These are phyloP conservation scores for Syngnathus acus DNA, from an alignment of 2,797 vertebrate genomes.

Conservation along the genomic window DNA sequence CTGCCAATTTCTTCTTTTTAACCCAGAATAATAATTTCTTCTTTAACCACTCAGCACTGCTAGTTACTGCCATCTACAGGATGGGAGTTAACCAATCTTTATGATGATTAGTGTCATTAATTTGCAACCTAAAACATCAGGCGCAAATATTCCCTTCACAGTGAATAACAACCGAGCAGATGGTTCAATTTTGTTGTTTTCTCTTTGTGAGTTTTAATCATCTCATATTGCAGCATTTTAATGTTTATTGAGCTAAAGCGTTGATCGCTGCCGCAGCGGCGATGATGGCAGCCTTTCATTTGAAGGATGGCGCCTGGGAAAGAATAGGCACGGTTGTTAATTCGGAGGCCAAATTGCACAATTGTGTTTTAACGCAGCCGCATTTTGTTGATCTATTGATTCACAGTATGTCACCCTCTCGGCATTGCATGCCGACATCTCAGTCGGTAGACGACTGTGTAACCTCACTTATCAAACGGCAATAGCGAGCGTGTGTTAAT, in stretches of 20 bases:
- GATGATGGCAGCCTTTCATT: neutral
- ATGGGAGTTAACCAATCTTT: neutral
- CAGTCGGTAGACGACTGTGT: constrained; percentile 18
- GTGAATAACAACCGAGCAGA: neutral
- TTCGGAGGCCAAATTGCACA: neutral
- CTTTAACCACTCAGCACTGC: too few species aligned
- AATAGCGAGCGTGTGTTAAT: constrained; percentile 61
- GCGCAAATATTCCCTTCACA: neutral
- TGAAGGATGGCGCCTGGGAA: neutral
- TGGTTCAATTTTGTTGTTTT: neutral
- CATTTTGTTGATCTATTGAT: constrained; percentile 2
- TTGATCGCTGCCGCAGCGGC: neutral
- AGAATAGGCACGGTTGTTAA: neutral
- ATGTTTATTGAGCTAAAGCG: neutral
- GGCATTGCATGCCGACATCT: too few species aligned
- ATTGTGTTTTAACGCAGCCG: neutral
- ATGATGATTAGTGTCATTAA: neutral
- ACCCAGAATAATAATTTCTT: too few species aligned
- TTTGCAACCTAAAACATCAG: neutral
- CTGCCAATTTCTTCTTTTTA: too few species aligned
- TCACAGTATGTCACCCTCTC: neutral
- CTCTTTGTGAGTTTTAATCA: neutral
- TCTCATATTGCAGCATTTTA: neutral
- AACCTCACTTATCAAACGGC: constrained; percentile 39
- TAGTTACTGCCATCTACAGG: too few species aligned